Base-by-base conservation (phyloP, 2,113 vertebrate species). In the Dinomys branickii region DNA sequence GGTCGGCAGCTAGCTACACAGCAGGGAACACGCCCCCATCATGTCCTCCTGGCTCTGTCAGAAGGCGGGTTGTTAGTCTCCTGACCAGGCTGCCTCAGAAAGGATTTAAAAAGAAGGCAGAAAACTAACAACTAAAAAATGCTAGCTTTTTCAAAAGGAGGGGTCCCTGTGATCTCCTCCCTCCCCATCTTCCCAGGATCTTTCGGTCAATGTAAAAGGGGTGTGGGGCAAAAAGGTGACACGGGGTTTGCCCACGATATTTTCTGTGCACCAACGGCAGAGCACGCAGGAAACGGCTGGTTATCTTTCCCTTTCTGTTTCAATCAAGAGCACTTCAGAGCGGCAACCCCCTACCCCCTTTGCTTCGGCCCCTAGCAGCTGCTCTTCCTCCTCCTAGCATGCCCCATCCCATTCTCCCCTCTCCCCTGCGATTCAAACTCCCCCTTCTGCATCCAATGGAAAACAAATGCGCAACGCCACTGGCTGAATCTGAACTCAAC, bases 11-110 rank as follows among this genome's bases (percentile, higher is more conserved):
- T 89, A 65, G 96, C 97, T 96, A 95, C 89, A 85, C 17, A 97
- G 98, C 96, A 73, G 98, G 98, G 95, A 98, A 98, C 98, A 98
- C 98, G 98, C 98, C 98, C 98, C 98, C 98, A 97, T 97, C 98
- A 98, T 97, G 98, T 98, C 98, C 97, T 98, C 98, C 98, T 90
- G 5, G 95, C 14, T 96, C 98, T 97, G 98, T 98, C 98, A 98
- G 95, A 97, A 98, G 98, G 98, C 98, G 97, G 98, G 98, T 19
- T 98, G 98, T 94, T 98, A 98, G 98, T 97, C 98, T 98, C 97
- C 83, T 19, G 86, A 98, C 95, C 95, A 97, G 96, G 97, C 98
- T 98, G 98, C 98, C 99, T 99, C 96, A 97, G 98, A 97, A 98
- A 96, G 59, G 97, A 94, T 96, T 96, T 11, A 77, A 93, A 94